Evolutionary conservation across 2,888 invertebrate genomes (phyloP).

Genomic region (Ophioninae sp.): DNA sequence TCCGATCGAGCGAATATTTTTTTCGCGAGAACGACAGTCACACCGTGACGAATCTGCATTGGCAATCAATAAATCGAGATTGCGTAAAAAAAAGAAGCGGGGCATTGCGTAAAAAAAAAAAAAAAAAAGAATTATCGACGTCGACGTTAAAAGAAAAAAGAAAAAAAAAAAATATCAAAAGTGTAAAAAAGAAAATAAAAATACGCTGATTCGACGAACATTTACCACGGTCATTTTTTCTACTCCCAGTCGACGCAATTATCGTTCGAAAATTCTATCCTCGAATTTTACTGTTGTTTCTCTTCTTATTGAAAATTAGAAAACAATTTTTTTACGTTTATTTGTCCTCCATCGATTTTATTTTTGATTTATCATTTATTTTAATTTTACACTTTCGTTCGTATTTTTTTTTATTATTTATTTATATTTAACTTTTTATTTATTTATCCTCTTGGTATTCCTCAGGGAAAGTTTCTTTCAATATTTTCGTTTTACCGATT

Average conservation of each 20-base stretch:
- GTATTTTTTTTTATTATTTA: too few relatives aligned
- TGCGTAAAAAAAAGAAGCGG: neutral
- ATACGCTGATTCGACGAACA: conserved; percentile 9
- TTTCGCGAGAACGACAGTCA: neutral
- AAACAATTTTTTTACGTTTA: too few relatives aligned
- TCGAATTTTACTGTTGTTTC: neutral
- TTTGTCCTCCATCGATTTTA: too few relatives aligned
- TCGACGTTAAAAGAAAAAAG: neutral
- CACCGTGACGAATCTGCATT: neutral
- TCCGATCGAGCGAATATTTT: neutral
- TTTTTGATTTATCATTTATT: too few relatives aligned
- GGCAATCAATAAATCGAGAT: neutral
- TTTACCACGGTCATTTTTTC: conserved; percentile 49
- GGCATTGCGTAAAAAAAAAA: neutral
- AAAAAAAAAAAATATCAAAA: too few relatives aligned
- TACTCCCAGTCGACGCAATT: neutral
- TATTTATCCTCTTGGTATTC: too few relatives aligned
- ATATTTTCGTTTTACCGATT: too few relatives aligned
- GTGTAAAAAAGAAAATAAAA: conserved; percentile 2
- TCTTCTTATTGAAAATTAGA: too few relatives aligned
- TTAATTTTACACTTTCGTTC: too few relatives aligned
- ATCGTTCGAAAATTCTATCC: neutral
- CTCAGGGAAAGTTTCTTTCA: too few relatives aligned
- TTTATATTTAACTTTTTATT: too few relatives aligned
- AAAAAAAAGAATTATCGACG: too few relatives aligned